A percentile compares a stretch with the other conserved stretches of the same genome.
These are phyloP conservation scores for Leptinotarsa peninsularis DNA, from an alignment of 2,888 invertebrate genomes.

Conservation along the genomic window DNA sequence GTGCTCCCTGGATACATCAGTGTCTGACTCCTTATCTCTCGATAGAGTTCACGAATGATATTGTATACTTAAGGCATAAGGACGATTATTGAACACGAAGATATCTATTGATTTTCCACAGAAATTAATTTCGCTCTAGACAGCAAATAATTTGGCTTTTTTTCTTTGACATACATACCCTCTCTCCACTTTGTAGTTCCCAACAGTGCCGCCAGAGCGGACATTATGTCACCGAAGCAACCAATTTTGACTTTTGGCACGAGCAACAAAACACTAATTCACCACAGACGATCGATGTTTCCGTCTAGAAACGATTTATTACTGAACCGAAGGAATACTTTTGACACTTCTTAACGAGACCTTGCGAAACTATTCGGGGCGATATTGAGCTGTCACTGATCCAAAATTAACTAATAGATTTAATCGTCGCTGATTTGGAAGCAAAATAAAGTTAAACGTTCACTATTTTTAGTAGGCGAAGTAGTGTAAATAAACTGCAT, in stretches of 20 bases:
- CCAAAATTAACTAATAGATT: constrained; percentile 58
- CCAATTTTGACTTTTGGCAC: constrained; percentile 60
- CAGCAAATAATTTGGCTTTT: neutral
- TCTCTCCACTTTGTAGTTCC: constrained; percentile 61
- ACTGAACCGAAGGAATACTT: neutral
- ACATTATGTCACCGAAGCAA: constrained; percentile 62
- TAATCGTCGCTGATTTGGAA: constrained; percentile 52
- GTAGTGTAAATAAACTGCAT: constrained; percentile 42
- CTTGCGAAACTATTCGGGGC: constrained; percentile 24
- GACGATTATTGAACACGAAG: too few relatives aligned
- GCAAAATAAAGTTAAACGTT: constrained; percentile 51
- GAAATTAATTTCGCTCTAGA: too few relatives aligned
- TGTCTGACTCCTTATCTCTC: too few relatives aligned
- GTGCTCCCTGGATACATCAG: too few relatives aligned
- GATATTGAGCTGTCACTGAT: constrained; percentile 50
- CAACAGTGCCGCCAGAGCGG: constrained; percentile 62
- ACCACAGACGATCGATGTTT: neutral
- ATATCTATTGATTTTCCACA: too few relatives aligned
- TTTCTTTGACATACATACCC: constrained; percentile 52
- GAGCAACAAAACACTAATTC: neutral
- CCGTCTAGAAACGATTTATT: constrained; percentile 6
- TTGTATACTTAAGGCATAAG: too few relatives aligned
- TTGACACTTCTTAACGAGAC: constrained; percentile 24
- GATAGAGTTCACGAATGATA: too few relatives aligned
- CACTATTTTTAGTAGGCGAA: constrained; percentile 50